Conservation (phyloP, 2,888 invertebrate genomes). For the Theretra japonica region DNA sequence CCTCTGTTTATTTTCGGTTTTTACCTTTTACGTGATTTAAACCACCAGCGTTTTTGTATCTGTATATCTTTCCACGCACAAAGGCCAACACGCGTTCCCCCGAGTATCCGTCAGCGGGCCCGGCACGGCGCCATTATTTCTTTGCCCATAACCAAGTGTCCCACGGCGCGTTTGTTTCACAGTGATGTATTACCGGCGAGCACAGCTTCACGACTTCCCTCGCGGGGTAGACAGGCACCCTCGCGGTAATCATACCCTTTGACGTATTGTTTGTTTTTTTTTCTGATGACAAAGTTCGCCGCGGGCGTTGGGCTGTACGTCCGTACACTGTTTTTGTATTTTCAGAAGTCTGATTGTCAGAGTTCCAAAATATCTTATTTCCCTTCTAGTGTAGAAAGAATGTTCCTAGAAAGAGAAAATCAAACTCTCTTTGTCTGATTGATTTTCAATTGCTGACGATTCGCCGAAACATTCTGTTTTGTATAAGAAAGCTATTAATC, state of each 20-base stretch:
- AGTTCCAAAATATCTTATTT: too few species aligned
- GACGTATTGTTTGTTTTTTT: conserved; percentile 5
- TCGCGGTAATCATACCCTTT: conserved; percentile 19
- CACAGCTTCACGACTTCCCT: conserved; percentile 14
- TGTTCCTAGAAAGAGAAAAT: too few species aligned
- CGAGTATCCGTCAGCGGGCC: not conserved
- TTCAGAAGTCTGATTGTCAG: too few species aligned
- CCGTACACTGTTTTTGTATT: not conserved
- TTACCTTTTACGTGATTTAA: too few species aligned
- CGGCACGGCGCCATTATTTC: not conserved
- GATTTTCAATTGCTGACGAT: too few species aligned
- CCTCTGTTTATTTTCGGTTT: too few species aligned
- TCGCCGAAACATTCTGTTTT: too few species aligned
- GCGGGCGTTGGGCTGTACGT: not conserved
- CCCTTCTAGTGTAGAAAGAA: too few species aligned
- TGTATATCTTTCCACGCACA: not conserved
- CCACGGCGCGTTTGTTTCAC: conserved; percentile 10
- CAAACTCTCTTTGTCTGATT: too few species aligned
- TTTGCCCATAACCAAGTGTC: conserved; percentile 7
- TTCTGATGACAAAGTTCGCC: conserved; percentile 15
- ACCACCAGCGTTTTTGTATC: too few species aligned
- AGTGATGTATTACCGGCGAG: conserved; percentile 17
- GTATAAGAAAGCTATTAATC: too few species aligned
- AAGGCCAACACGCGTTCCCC: not conserved
- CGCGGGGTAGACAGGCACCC: conserved; percentile 18